Base-by-base conservation (phyloP, 92 coral and sea anemone species). In the Porites divaricata region DNA sequence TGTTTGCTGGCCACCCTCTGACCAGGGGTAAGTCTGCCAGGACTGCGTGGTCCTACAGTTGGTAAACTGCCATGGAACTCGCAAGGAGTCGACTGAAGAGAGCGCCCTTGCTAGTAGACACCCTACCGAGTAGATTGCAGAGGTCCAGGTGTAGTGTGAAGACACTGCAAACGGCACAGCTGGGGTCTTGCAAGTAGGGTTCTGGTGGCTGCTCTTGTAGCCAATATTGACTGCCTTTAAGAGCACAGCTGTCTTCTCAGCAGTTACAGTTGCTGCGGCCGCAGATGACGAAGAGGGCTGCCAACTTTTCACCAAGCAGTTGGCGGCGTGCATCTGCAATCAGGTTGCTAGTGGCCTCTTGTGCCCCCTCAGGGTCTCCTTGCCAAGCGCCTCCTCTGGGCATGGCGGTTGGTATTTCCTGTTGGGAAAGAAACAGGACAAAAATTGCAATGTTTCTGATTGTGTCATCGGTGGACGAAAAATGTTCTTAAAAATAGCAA, bases 11-110 rank as follows among this genome's bases (percentile, higher is more conserved):
- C 49, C 72, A 22, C 35, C 35, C 72, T 67, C 12, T 67, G 72
- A n/a, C 8, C 49, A 1, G 72, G 72, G 26, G 72, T 6, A 23
- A n/a, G 10, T 67, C 72, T 19, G 28, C 8, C 4, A 48, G 72
- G 35, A 67, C 49, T 4, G 72, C 72, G 11, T 23, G 72, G 72
- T 19, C 16, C 48, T 23, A 67, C 35, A 67, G 7, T 17, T 67
- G 72, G 72, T 67, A 45, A n/a, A 67, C 72, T 4, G 72, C 72
- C 72, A 67, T 48, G 8, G 72, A 24, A 67, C 72, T 67, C 8
- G 49, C 72, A n/a, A 67, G 35, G 26, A n/a, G 72, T 17, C 35
- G 72, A 22, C 72, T 23, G 35, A 35, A 11, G 2, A 35, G 35
- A 12, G 26, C 15, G 26, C 72, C 5, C 50, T 45, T 35, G 35